Evolutionary conservation across 2,888 invertebrate genomes (phyloP).

Genomic region (Cremastobaeus sp.): DNA sequence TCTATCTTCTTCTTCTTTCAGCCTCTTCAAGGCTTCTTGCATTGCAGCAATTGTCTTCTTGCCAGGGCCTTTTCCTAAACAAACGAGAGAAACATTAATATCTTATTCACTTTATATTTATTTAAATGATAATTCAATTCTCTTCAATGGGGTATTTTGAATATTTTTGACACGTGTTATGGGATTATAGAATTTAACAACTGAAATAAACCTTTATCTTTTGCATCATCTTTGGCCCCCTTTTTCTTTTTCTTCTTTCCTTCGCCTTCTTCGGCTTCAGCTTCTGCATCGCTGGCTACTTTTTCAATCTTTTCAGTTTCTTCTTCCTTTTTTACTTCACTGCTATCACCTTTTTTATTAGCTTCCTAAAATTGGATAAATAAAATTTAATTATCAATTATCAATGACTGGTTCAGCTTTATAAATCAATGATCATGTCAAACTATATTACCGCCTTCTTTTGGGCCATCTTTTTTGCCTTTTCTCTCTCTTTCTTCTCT

Average conservation of each 20-base stretch:
- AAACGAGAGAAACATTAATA: background rate
- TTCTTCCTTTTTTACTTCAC: conserved; percentile 67
- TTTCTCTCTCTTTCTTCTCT: conserved; percentile 91
- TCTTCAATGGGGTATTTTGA: background rate
- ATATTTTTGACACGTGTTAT: background rate
- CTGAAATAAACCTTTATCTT: conserved; percentile 73
- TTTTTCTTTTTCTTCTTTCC: conserved; percentile 79
- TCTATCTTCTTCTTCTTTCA: conserved; percentile 93
- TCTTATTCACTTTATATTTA: background rate
- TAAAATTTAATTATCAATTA: background rate
- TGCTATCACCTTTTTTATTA: conserved; percentile 71
- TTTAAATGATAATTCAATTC: background rate
- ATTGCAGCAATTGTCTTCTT: conserved; percentile 93
- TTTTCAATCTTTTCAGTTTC: conserved; percentile 69
- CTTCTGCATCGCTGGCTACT: conserved; percentile 65
- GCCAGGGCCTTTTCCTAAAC: conserved; percentile 83
- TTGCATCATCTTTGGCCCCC: conserved; percentile 79
- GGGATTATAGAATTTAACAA: conserved; percentile 2
- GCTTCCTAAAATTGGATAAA: conserved; percentile 66
- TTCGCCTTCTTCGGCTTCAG: conserved; percentile 76
- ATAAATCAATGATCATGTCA: background rate
- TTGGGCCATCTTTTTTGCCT: conserved; percentile 85
- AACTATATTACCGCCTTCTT: conserved; percentile 79
- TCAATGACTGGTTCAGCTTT: background rate
- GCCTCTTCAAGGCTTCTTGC: conserved; percentile 92